Evolutionary conservation across 2,797 vertebrate genomes (phyloP), one percentile per base, ranked within the genome.

Genomic region (Coranthus polyacanthus): DNA sequence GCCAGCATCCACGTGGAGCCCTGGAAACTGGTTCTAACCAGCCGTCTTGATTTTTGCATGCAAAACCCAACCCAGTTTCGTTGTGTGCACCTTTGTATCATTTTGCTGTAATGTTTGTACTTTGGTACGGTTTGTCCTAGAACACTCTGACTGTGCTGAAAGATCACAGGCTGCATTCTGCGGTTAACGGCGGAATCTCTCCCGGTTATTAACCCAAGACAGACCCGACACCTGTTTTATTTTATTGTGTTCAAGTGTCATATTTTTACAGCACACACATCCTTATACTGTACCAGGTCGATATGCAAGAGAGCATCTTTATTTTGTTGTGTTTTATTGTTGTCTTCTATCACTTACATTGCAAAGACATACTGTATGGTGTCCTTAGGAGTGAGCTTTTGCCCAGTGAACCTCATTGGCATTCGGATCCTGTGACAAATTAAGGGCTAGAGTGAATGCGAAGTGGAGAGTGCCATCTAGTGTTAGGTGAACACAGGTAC

Each of bases 381-480:
- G 43, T 13, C 21, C 8, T 10, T 12, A 34, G 15, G 4, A 15
- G 20, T 29, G 17, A 67, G 17, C 18, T 53, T 56, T 17, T 41
- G 34, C n/a, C 16, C 1, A 5, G 22, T 13, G 12, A 26, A 4
- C n/a, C 10, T 68, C 9, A 32, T 12, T 34, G 13, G 12, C 9
- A 24, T 64, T 36, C 68, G 32, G 38, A 11, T 45, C 12, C n/a
- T n/a, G n/a, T n/a, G n/a, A n/a, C n/a, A 41, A 20, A 0, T 12
- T 24, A 63, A 55, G 36, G 26, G 9, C 2, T 17, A 2, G 12
- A 60, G 29, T 52, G 8, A 18, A n/a, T 44, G 12, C 15, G 22
- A 49, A 49, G 70, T 34, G 1, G 13, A 77, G 61, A 70, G 12
- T 10, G 10, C 85, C 89, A 68, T 66, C 88, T 91, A 46, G 47